Evolutionary conservation across 1,140 invertebrate species (phyloP).

Genomic region (Drosophila miranda): DNA sequence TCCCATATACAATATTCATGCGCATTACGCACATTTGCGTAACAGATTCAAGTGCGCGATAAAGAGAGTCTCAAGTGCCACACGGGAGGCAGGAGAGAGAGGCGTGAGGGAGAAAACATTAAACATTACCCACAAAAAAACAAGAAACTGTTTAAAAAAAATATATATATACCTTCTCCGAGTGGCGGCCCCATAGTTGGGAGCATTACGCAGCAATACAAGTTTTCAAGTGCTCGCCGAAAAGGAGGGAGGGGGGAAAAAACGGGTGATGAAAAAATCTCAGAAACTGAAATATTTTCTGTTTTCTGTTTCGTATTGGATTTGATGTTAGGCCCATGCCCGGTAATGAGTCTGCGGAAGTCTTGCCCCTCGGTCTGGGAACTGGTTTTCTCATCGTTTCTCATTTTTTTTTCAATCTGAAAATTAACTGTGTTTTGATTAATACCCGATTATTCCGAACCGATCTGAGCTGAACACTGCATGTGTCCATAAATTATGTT

Average conservation of each 20-base stretch:
- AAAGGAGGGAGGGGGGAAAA: neutral
- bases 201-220: conserved; percentile 68
- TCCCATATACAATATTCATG: conserved; percentile 53
- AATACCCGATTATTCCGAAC: conserved; percentile 67
- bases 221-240: conserved; percentile 68
- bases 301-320: conserved; percentile 40
- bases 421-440: conserved; percentile 78
- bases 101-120: conserved; percentile 2
- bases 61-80: conserved; percentile 62
- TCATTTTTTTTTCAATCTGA: conserved; percentile 54
- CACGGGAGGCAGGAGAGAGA: conserved; percentile 20
- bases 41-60: conserved; percentile 79
- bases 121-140: conserved; percentile 25
- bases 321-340: conserved; percentile 21
- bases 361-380: conserved; percentile 24
- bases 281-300: conserved; percentile 65
- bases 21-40: conserved; percentile 80
- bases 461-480: conserved; percentile 29
- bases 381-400: conserved; percentile 49
- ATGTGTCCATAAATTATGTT: conserved; percentile 60
- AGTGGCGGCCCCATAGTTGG: conserved; percentile 35
- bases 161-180: conserved; percentile 26
- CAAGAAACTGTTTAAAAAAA: conserved; percentile 60
- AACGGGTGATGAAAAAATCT: conserved; percentile 2
- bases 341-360: conserved; percentile 59